Conservation (phyloP, 2,797 vertebrate species). For the Myotis vivesi region DNA sequence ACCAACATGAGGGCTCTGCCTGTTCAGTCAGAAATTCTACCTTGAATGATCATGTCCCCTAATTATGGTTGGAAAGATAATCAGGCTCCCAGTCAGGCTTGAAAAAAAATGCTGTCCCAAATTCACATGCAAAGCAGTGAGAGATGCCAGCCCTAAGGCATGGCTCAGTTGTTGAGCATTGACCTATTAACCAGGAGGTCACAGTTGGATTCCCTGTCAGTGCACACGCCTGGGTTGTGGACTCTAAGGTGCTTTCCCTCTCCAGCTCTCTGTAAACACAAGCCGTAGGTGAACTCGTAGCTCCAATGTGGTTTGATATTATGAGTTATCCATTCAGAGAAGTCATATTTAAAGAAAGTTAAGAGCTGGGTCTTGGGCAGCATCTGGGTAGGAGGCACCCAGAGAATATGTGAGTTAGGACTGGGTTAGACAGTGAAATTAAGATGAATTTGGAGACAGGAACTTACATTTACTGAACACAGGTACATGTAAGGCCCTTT, state of each 20-base stretch:
- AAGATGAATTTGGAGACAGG: not conserved
- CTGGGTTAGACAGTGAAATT: not conserved
- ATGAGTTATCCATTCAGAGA: not conserved
- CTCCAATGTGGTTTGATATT: not conserved
- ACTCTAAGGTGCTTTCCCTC: not conserved
- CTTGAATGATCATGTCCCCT: not conserved
- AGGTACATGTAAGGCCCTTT: not conserved
- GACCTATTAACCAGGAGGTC: too few species aligned
- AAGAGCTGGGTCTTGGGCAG: not conserved
- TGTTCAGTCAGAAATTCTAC: not conserved
- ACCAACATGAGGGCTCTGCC: not conserved
- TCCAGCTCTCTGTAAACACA: not conserved
- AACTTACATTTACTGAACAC: not conserved
- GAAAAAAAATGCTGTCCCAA: slow-evolving; percentile 16
- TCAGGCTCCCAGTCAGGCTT: not conserved
- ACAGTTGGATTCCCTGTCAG: too few species aligned
- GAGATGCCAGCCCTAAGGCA: too few species aligned
- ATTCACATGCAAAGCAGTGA: not conserved
- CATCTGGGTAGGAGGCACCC: not conserved
- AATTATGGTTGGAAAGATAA: slow-evolving; percentile 8
- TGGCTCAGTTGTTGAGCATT: too few species aligned
- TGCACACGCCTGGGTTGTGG: too few species aligned
- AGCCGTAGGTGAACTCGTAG: too few species aligned
- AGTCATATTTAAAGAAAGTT: not conserved
- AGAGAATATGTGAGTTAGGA: not conserved